Percentiles rank a stretch among this genome's conserved stretches.
Evolutionary conservation across 2,888 invertebrate genomes (phyloP).

Genomic region (Fragum fragum): DNA sequence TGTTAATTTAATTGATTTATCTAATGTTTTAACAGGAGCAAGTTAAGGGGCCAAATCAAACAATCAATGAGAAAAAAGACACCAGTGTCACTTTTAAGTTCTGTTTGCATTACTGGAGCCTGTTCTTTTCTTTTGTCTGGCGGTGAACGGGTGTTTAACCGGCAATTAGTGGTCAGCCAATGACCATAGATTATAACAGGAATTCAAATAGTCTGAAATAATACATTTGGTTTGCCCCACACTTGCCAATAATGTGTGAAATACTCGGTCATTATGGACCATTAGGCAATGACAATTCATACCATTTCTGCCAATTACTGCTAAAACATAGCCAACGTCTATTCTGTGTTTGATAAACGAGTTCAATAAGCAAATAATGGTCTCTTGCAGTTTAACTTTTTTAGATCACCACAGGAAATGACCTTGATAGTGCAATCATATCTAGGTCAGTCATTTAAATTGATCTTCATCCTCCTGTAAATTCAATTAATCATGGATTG

Average conservation of each 20-base stretch:
- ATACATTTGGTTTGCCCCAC: slow-evolving; percentile 7
- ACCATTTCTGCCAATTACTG: slow-evolving; percentile 52
- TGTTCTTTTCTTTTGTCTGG: slow-evolving; percentile 25
- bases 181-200: slow-evolving; percentile 31
- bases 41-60: background rate
- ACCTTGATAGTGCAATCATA: background rate
- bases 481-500: too few relatives aligned
- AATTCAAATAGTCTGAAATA: slow-evolving; percentile 36
- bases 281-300: slow-evolving; percentile 42
- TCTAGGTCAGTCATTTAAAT: background rate
- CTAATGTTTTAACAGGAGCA: background rate
- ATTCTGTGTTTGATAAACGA: slow-evolving; percentile 7
- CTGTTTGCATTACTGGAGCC: slow-evolving; percentile 14
- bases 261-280: slow-evolving; percentile 54
- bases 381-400: background rate
- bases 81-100: slow-evolving; percentile 4
- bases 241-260: slow-evolving; percentile 49
- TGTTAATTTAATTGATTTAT: too few relatives aligned
- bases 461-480: too few relatives aligned
- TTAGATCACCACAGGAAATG: background rate
- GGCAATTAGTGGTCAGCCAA: slow-evolving; percentile 14
- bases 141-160: slow-evolving; percentile 13
- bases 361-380: slow-evolving; percentile 26
- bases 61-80: slow-evolving; percentile 11
- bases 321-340: slow-evolving; percentile 30